Base-by-base conservation (phyloP, 2,797 vertebrate species). In the Furcifer pardalis region DNA sequence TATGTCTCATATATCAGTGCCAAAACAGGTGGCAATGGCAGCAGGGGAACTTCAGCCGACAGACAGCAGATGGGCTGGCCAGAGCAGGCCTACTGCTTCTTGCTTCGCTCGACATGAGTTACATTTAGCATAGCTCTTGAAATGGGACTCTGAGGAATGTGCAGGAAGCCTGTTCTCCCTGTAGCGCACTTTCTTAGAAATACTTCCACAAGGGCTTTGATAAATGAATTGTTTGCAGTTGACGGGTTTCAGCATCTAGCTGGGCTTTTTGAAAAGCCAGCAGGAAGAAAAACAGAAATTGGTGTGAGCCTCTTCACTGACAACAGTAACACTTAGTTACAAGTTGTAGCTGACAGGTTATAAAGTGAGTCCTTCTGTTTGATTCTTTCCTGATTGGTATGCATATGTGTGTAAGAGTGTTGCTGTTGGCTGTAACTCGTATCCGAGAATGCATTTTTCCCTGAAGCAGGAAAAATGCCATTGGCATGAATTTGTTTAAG, bases 11-110 rank as follows among this genome's bases (percentile, higher is more conserved):
- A 90, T 89, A 81, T 80, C 88, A 83, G 77, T 84, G 90, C 81
- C 79, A 89, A 87, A 92, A 75, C 78, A 91, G 65, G 63, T 87
- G 87, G 87, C 84, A 82, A 83, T 66, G 77, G 81, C 87, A 86
- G 81, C 76, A 83, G 84, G 32, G 59, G 84, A 91, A 85, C 15
- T 91, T 23, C 90, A 90, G 82, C 32, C 82, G 78, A 84, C 91
- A 92, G 86, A 89, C 90, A 89, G 35, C 83, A 93, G 83, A 89
- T 89, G 90, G 82, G 86, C 80, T 90, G 89, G 79, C 81, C 87
- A 84, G 19, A 30, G 84, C n/a, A 37, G 62, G 72, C 21, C 3
- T 49, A 46, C 8, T 77, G 85, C 83, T 91, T 88, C 82, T 81
- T 84, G 74, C 71, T 85, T 90, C 83, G 74, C 82, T 92, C 89